Evolutionary conservation across 2,113 vertebrate genomes (phyloP).

Genomic region (Miniopterus natalensis): DNA sequence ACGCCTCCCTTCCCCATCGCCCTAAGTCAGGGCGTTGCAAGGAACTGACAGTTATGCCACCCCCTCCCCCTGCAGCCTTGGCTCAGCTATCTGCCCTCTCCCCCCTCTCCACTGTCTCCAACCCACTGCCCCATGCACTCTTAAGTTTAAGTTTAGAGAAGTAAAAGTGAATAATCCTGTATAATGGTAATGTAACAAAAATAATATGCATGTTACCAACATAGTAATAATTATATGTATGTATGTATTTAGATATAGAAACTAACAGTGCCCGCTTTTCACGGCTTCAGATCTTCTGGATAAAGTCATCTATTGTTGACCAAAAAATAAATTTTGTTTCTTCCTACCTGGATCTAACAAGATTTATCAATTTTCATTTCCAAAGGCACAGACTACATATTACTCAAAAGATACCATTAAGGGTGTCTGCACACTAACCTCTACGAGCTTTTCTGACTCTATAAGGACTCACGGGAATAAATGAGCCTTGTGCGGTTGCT

Average conservation of each 20-base stretch:
- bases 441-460: background rate
- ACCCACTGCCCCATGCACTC: background rate
- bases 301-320: background rate
- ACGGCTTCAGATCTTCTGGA: slow-evolving; percentile 4
- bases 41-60: background rate
- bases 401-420: background rate
- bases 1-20: background rate
- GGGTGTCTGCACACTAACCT: background rate
- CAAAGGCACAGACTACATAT: background rate
- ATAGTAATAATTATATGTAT: background rate
- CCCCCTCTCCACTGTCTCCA: background rate
- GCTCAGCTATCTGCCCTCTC: background rate
- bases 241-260: background rate
- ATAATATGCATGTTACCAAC: background rate
- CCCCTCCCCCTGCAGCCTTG: fast-evolving
- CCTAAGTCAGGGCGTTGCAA: background rate
- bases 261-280: background rate
- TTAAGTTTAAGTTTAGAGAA: background rate
- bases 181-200: background rate
- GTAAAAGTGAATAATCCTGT: background rate
- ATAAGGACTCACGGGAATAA: background rate
- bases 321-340: background rate
- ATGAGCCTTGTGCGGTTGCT: background rate
- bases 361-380: slow-evolving; percentile 15
- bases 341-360: slow-evolving; percentile 6